Evolutionary conservation across 2,888 invertebrate species (phyloP), one percentile per base, ranked within the genome.

Genomic region (Drosophila incognita): DNA sequence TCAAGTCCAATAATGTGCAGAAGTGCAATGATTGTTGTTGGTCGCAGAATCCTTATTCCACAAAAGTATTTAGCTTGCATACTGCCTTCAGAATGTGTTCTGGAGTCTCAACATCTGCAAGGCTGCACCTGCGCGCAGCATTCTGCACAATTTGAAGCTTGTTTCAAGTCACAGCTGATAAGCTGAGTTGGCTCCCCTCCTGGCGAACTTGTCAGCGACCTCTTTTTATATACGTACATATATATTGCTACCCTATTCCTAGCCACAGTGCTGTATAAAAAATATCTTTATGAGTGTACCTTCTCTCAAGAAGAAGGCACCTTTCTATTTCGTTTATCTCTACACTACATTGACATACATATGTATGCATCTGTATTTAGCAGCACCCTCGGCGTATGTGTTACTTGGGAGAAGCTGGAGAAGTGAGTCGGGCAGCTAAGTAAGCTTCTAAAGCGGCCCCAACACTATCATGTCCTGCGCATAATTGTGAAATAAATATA

Each of bases 401-500:
- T 72, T 48, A 51, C 56, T 27, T 38, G 33, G 33, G 66, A 48
- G 24, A 18, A 40, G 46, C 29, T 59, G 36, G 24, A 13, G 36
- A 3, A 51, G 18, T 11, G n/a, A 18, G 29, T 18, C 3, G 59
- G 15, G n/a, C 42, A 46, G 40, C 61, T 29, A 38, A 29, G 31
- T 56, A 27, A 38, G 52, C 10, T 29, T 36, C 40, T 10, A n/a
- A 29, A 48, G 35, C n/a, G 11, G n/a, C 52, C 49, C 8, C 46
- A 36, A 60, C 68, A 72, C 56, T 65, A 68, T 68, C 64, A 64
- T 81, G 74, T 70, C 71, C 83, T 83, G 76, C 74, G 80, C 88
- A 86, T 86, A 86, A 88, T 86, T 88, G 86, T 83, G 76, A 83
- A 88, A 88, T 88, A 86, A 86, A 86, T 88, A 78, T 80, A 69